phyloP scores from a whole-genome alignment of 2,888 invertebrate species.

The Caenorhabditis sp. region DNA sequence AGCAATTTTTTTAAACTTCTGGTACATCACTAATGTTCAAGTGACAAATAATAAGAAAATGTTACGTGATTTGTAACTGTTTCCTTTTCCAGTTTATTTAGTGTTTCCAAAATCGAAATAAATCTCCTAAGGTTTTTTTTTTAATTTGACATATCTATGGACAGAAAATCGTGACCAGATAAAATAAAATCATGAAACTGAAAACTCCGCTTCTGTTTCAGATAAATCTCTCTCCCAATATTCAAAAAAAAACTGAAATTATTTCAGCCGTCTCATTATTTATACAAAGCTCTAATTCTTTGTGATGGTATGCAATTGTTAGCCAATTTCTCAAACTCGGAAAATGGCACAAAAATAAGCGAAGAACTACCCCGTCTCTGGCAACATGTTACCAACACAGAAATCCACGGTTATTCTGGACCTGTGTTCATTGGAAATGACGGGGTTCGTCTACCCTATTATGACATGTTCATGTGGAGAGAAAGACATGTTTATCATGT shows the following conservation, averaged over 20 bases:
- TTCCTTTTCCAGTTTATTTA: too few species aligned
- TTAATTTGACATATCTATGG: too few species aligned
- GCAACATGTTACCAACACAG: slow-evolving; percentile 30
- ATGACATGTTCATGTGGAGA: slow-evolving; percentile 37
- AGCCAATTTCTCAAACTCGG: slow-evolving; percentile 1
- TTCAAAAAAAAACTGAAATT: neutral
- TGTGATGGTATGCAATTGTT: slow-evolving; percentile 37
- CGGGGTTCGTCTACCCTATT: slow-evolving; percentile 37
- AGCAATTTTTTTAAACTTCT: too few species aligned
- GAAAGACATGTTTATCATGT: slow-evolving; percentile 14
- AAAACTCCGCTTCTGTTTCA: too few species aligned
- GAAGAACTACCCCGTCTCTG: slow-evolving; percentile 21
- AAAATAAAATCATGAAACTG: too few species aligned
- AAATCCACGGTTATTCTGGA: slow-evolving; percentile 31
- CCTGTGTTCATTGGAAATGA: slow-evolving; percentile 39
- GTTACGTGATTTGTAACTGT: too few species aligned
- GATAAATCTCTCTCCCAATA: too few species aligned
- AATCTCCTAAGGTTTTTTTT: too few species aligned
- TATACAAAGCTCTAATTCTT: slow-evolving; percentile 38
- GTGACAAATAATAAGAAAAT: too few species aligned
- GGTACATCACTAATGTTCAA: too few species aligned
- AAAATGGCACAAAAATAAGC: slow-evolving; percentile 5
- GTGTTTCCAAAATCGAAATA: too few species aligned
- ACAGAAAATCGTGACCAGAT: too few species aligned
- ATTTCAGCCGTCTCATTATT: slow-evolving; percentile 20